Evolutionary conservation across 2,888 invertebrate species (phyloP).

Genomic region (Dasypogon diadema): DNA sequence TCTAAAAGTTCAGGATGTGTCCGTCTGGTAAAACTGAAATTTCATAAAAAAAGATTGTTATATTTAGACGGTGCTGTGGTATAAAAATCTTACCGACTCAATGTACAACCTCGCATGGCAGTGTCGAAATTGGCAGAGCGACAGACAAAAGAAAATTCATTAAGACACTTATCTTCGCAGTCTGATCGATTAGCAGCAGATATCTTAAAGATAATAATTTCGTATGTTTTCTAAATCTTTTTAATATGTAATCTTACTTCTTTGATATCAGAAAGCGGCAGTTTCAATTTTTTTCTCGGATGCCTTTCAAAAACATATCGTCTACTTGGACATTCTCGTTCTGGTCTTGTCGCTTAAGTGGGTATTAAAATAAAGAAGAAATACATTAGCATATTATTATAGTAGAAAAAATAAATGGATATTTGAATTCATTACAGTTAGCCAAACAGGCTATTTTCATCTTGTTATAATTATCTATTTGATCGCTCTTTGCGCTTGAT

Average conservation of each 20-base stretch:
- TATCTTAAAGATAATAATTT: slow-evolving; percentile 60
- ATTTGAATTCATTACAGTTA: too few species aligned
- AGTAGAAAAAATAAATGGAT: too few species aligned
- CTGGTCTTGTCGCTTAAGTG: slow-evolving; percentile 88
- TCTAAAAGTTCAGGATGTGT: slow-evolving; percentile 87
- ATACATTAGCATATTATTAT: too few species aligned
- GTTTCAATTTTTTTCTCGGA: slow-evolving; percentile 84
- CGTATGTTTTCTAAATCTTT: background rate
- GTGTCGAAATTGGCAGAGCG: slow-evolving; percentile 88
- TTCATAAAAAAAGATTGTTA: background rate
- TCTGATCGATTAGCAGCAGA: slow-evolving; percentile 88
- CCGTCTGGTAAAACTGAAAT: slow-evolving; percentile 78
- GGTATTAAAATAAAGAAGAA: too few species aligned
- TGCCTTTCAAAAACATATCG: slow-evolving; percentile 91
- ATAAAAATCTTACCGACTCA: slow-evolving; percentile 71
- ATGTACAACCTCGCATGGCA: slow-evolving; percentile 80
- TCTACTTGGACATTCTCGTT: slow-evolving; percentile 88
- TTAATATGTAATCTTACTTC: slow-evolving; percentile 71
- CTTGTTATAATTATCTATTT: too few species aligned
- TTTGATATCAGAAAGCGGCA: slow-evolving; percentile 84
- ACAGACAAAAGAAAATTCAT: slow-evolving; percentile 90
- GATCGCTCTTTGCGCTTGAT: too few species aligned
- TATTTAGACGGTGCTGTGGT: background rate
- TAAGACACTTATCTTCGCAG: slow-evolving; percentile 90
- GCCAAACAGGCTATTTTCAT: too few species aligned